Evolutionary conservation across 2,888 invertebrate genomes (phyloP), one percentile per base, ranked within the genome.

Genomic region (Lasioglossum lativentre): DNA sequence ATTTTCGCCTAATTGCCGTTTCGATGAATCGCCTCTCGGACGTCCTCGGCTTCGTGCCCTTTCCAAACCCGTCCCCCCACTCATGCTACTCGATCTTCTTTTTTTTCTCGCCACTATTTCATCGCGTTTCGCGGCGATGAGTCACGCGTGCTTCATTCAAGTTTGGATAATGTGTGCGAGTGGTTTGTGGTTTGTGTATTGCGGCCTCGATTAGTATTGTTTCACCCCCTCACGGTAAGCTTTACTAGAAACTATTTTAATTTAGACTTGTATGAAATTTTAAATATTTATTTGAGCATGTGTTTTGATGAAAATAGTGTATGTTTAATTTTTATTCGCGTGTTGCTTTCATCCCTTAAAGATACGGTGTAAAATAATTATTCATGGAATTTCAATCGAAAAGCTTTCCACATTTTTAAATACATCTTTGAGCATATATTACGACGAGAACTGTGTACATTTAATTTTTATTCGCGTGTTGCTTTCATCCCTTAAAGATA

Each of bases 1-100:
- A 68, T 66, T 75, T 63, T 34, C 59, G 73, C 42, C 30, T 81
- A 81, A 83, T 83, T 72, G 75, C 63, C 63, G 23, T 52, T 8
- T 19, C 30, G 59, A 47, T 38, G 74, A n/a, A 30, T 47, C 27
- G 72, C 68, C 68, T 52, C 34, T 47, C 19, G 16, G 14, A 42
- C 59, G 56, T 19, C 59, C 72, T 27, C 66, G 19, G 34, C 34
- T 16, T 10, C 27, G 59, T 30, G 34, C 66, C 66, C 30, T 30
- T 66, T 66, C 59, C 1, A 23, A 52, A 52, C 27, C 0, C 27
- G 14, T n/a, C 27, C 59, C 59, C 4, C 14, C 27, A 6, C 16
- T 66, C 66, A 1, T 19, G 34, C 34, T 16, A 4, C 34, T 8
- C 16, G 66, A 19, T 66, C 16, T 8, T 34, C 10, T 66, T 68